phyloP scores from a whole-genome alignment of 2,113 vertebrate genomes.

The Colistium nudipinnis region DNA sequence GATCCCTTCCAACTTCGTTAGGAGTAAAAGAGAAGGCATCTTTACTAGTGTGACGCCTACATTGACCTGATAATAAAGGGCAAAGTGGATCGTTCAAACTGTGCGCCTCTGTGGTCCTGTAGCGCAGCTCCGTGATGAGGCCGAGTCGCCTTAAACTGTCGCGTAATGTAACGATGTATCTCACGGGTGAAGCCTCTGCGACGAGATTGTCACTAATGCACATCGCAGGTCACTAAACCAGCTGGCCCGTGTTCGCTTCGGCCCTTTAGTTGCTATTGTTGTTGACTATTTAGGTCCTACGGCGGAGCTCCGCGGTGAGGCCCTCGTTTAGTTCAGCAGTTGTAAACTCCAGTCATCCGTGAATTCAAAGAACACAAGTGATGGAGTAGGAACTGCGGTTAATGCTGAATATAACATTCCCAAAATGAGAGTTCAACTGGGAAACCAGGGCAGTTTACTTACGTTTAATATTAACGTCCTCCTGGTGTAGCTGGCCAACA shows the following conservation, averaged over 20 bases:
- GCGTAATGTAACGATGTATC: not conserved
- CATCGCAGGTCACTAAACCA: not conserved
- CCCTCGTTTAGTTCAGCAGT: slow-evolving; percentile 70
- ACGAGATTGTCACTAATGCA: rapidly evolving
- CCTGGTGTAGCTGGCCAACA: slow-evolving; percentile 77
- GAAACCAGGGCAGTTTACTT: slow-evolving; percentile 20
- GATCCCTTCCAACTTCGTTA: too few species aligned
- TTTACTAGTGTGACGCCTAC: too few species aligned
- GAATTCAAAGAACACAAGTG: not conserved
- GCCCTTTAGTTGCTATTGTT: slow-evolving; percentile 24
- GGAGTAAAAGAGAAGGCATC: too few species aligned
- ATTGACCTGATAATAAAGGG: too few species aligned
- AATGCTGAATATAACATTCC: not conserved
- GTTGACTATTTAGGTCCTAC: slow-evolving; percentile 76
- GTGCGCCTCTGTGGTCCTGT: not conserved
- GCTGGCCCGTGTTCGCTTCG: not conserved
- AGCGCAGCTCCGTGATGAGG: slow-evolving; percentile 72
- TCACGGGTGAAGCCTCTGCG: too few species aligned
- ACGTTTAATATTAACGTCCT: slow-evolving; percentile 80
- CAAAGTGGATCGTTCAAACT: too few species aligned
- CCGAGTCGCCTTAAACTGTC: slow-evolving; percentile 26
- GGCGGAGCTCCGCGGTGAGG: slow-evolving; percentile 84
- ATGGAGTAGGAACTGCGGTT: rapidly evolving
- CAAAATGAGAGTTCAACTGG: not conserved
- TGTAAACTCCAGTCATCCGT: slow-evolving; percentile 56